Evolutionary conservation across 2,113 vertebrate genomes (phyloP).

Genomic region (Hippolais icterina): DNA sequence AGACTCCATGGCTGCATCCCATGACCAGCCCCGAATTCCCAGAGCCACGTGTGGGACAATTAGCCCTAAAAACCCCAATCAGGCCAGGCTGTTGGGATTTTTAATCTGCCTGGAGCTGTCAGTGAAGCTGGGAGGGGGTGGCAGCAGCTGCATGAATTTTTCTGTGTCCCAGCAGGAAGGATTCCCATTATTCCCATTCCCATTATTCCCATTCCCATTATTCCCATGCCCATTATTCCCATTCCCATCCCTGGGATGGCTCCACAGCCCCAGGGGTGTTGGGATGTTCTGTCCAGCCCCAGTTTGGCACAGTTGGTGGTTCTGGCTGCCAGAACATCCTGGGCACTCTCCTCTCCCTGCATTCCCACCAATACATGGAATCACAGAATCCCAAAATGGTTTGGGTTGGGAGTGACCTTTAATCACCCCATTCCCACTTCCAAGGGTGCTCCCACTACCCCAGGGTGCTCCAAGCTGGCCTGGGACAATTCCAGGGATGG

Average conservation of each 20-base stretch:
- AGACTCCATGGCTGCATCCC: background rate
- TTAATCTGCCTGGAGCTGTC: background rate
- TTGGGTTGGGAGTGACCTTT: background rate
- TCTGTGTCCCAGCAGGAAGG: background rate
- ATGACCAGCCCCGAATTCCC: background rate
- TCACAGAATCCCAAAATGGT: fast-evolving
- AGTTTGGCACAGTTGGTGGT: background rate
- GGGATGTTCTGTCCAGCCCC: background rate
- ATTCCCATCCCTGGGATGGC: background rate
- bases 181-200: background rate
- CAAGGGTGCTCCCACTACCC: fast-evolving
- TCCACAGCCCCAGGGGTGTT: background rate
- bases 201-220: background rate
- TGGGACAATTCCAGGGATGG: background rate
- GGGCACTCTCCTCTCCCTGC: background rate
- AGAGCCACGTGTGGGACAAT: background rate
- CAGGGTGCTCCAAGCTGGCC: background rate
- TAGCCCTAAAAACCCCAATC: background rate
- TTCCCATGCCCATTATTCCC: background rate
- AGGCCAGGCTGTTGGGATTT: background rate
- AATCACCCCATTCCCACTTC: background rate
- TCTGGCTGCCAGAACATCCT: background rate
- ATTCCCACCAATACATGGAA: background rate
- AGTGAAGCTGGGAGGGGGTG: background rate
- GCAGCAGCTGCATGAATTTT: background rate